Conservation (phyloP, 2,113 vertebrate species). For the Tachuris rubrigastra region DNA sequence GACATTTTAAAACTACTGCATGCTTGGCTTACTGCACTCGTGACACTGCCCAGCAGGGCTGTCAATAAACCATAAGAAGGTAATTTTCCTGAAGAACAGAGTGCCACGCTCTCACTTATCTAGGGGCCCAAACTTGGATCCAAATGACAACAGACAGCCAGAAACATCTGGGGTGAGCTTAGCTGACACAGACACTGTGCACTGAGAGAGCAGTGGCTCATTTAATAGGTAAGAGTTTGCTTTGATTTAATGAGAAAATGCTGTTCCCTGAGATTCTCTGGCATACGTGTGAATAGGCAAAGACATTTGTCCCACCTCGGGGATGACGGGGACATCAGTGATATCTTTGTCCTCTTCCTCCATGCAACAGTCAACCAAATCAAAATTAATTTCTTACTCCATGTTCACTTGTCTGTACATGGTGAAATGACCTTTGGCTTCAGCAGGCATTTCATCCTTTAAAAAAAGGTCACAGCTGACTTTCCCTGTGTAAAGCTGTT, state of each 20-base stretch:
- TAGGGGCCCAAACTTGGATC: not conserved
- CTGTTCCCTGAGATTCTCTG: not conserved
- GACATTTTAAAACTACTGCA: not conserved
- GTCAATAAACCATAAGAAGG: not conserved
- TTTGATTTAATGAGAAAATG: not conserved
- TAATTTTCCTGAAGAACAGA: not conserved
- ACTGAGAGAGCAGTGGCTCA: not conserved
- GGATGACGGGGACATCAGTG: slow-evolving; percentile 63
- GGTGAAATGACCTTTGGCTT: not conserved
- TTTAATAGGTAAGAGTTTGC: not conserved
- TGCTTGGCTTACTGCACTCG: not conserved
- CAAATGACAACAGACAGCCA: not conserved
- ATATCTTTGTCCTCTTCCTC: slow-evolving; percentile 53
- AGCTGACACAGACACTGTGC: not conserved
- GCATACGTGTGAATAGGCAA: not conserved
- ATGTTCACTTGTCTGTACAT: not conserved
- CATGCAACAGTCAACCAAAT: not conserved
- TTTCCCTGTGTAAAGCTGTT: not conserved
- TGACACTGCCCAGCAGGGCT: not conserved
- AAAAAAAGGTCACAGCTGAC: not conserved
- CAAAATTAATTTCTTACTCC: not conserved
- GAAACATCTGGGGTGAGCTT: not conserved
- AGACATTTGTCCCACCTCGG: not conserved
- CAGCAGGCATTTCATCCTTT: not conserved
- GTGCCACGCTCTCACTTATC: rapidly evolving